A percentile compares a stretch with the other conserved stretches of the same genome.
These are phyloP conservation scores for Tribolium castaneum DNA, from an alignment of 1,140 invertebrate genomes.

Conservation along the genomic window DNA sequence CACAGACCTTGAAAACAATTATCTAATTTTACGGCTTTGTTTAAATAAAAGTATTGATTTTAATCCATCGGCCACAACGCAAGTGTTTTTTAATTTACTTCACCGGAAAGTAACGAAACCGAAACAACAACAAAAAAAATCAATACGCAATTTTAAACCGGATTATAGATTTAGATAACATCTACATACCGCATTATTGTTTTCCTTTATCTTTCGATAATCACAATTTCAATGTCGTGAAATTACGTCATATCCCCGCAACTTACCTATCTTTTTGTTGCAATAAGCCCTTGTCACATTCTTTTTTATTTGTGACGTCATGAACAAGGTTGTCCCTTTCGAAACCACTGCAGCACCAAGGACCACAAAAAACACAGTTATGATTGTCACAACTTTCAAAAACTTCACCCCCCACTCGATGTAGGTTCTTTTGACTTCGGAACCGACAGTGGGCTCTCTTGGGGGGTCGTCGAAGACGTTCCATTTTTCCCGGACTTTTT, in stretches of 20 bases:
- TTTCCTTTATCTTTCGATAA: background rate
- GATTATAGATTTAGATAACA: background rate
- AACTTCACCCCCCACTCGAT: slow-evolving; percentile 84
- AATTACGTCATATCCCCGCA: slow-evolving; percentile 3
- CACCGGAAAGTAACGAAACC: too few relatives aligned
- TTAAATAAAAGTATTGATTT: too few relatives aligned
- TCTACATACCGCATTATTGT: background rate
- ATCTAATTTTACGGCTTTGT: too few relatives aligned
- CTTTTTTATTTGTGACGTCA: slow-evolving; percentile 87
- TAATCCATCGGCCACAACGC: too few relatives aligned
- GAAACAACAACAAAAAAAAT: background rate
- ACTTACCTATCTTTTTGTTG: slow-evolving; percentile 77
- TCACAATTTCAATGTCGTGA: background rate
- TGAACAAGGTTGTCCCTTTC: slow-evolving; percentile 87
- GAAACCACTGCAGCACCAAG: slow-evolving; percentile 82
- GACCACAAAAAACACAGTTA: slow-evolving; percentile 85
- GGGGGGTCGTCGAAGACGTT: slow-evolving; percentile 91
- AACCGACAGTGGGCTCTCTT: slow-evolving; percentile 83
- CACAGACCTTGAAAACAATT: too few relatives aligned
- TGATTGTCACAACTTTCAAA: slow-evolving; percentile 84
- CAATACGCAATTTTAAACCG: background rate
- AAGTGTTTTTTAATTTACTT: too few relatives aligned
- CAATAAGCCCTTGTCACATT: slow-evolving; percentile 81
- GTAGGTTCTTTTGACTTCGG: slow-evolving; percentile 84
- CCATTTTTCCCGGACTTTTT: slow-evolving; percentile 67